Evolutionary conservation across 2,888 invertebrate species (phyloP).

Genomic region (Macroteleia sp.): DNA sequence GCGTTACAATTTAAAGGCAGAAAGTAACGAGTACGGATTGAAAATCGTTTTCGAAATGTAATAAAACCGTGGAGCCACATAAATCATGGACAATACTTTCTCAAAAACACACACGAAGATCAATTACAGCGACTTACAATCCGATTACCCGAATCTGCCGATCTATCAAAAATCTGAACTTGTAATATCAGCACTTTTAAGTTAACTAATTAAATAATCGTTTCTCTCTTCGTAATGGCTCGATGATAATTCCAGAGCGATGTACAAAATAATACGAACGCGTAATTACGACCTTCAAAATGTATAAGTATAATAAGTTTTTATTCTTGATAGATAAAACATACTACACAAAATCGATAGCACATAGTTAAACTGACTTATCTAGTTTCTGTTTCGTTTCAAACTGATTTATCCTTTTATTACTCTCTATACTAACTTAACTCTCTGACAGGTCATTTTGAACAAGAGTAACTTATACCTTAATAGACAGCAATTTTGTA

Average conservation of each 20-base stretch:
- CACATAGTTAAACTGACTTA: too few relatives aligned
- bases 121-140: too few relatives aligned
- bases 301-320: slow-evolving; percentile 18
- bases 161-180: too few relatives aligned
- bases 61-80: background rate
- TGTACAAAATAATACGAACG: slow-evolving; percentile 6
- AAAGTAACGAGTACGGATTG: background rate
- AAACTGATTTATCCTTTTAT: too few relatives aligned
- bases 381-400: too few relatives aligned
- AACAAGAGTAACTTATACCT: too few relatives aligned
- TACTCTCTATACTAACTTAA: too few relatives aligned
- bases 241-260: background rate
- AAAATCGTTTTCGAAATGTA: background rate
- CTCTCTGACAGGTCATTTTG: too few relatives aligned
- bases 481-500: too few relatives aligned
- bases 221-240: background rate
- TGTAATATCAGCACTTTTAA: background rate
- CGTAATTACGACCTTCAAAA: slow-evolving; percentile 28
- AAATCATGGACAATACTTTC: background rate
- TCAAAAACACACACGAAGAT: background rate
- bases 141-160: too few relatives aligned
- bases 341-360: too few relatives aligned
- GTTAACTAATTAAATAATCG: background rate
- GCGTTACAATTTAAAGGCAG: background rate
- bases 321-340: too few relatives aligned